Evolutionary conservation across 2,113 vertebrate genomes (phyloP).

Genomic region (Chaenocephalus aceratus): DNA sequence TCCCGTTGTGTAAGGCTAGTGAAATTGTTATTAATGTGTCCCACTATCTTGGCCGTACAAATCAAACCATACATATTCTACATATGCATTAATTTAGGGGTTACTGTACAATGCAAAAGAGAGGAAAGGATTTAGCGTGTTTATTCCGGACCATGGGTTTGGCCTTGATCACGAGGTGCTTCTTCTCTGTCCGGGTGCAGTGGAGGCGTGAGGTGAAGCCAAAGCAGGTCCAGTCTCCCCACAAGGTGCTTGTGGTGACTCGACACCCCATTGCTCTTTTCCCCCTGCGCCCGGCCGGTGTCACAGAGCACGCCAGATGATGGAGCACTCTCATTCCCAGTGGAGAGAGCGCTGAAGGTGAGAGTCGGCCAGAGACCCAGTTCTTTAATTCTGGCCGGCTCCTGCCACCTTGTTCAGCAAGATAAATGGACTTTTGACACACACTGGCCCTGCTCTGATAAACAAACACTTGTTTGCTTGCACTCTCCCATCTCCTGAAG

Average conservation of each 20-base stretch:
- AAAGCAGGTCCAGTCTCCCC: slow-evolving; percentile 47
- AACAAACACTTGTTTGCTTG: slow-evolving; percentile 64
- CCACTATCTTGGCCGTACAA: neutral
- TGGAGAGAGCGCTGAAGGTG: slow-evolving; percentile 79
- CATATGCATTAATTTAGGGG: neutral
- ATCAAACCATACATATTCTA: neutral
- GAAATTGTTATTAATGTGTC: neutral
- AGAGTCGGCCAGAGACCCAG: slow-evolving; percentile 75
- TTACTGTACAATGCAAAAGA: neutral
- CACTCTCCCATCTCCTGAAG: slow-evolving; percentile 34
- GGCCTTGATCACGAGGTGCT: slow-evolving; percentile 52
- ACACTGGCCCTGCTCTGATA: slow-evolving; percentile 57
- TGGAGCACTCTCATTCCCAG: slow-evolving; percentile 84
- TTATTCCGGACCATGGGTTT: slow-evolving; percentile 21
- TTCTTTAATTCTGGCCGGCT: slow-evolving; percentile 77
- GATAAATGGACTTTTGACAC: slow-evolving; percentile 82
- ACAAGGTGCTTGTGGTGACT: slow-evolving; percentile 60
- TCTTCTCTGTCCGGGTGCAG: slow-evolving; percentile 48
- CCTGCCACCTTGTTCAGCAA: slow-evolving; percentile 79
- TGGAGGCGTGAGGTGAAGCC: slow-evolving; percentile 67
- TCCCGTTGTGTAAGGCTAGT: slow-evolving; percentile 19
- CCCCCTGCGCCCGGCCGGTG: slow-evolving; percentile 67
- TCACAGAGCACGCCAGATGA: slow-evolving; percentile 76
- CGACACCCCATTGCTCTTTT: slow-evolving; percentile 80
- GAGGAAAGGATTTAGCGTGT: neutral